A percentile compares a stretch with the other conserved stretches of the same genome.
These are phyloP conservation scores for Falco punctatus DNA, from an alignment of 2,113 vertebrate species.

Conservation along the genomic window DNA sequence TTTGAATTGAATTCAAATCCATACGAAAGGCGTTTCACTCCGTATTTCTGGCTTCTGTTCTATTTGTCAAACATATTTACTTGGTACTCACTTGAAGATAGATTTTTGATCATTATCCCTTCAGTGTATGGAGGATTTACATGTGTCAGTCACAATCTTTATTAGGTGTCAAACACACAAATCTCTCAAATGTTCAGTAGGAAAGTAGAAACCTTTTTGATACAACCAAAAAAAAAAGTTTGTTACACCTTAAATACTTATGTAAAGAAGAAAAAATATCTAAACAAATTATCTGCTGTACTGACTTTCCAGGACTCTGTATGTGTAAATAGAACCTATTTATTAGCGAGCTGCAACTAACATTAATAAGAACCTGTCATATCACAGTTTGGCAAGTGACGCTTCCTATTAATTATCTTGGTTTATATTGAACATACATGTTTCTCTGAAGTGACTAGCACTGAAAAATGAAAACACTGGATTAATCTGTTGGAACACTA, in stretches of 20 bases:
- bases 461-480: slow-evolving; percentile 28
- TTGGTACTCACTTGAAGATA: neutral
- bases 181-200: slow-evolving; percentile 22
- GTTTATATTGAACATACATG: neutral
- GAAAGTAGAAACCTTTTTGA: slow-evolving; percentile 55
- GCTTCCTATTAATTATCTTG: slow-evolving; percentile 24
- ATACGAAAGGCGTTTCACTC: neutral
- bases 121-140: slow-evolving; percentile 55
- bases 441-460: slow-evolving; percentile 50
- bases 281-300: slow-evolving; percentile 46
- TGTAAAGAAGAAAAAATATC: slow-evolving; percentile 33
- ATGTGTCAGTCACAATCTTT: neutral
- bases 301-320: slow-evolving; percentile 35
- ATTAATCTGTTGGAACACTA: neutral
- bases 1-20: neutral
- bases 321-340: slow-evolving; percentile 58
- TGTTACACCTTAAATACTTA: slow-evolving; percentile 41
- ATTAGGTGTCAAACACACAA: slow-evolving; percentile 38
- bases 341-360: slow-evolving; percentile 50
- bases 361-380: slow-evolving; percentile 1
- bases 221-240: neutral
- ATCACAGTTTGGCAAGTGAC: slow-evolving; percentile 17
- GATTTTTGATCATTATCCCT: slow-evolving; percentile 21
- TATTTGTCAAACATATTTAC: neutral
- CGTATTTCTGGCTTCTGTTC: neutral